A percentile compares a stretch with the other conserved stretches of the same genome.
Conservation (phyloP, 2,888 invertebrate species). For the Drosophila rellima region DNA sequence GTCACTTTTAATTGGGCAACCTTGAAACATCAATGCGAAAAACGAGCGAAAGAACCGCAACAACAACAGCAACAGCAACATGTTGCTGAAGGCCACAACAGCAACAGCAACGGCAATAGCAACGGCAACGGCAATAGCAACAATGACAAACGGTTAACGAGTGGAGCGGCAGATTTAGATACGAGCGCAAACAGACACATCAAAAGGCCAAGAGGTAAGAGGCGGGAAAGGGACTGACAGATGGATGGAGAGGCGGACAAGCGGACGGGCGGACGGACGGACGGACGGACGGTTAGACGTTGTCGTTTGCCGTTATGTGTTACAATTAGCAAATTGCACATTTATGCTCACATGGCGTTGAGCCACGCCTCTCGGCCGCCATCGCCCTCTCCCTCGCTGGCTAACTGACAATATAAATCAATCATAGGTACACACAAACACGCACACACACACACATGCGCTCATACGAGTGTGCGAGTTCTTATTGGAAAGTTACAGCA, state of each 20-base stretch:
- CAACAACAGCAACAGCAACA: constrained; percentile 54
- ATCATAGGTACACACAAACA: constrained; percentile 58
- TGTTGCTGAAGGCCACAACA: constrained; percentile 68
- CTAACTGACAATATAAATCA: constrained; percentile 76
- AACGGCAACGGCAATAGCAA: constrained; percentile 46
- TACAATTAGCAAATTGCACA: constrained; percentile 80
- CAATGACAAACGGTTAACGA: constrained; percentile 77
- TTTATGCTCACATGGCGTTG: constrained; percentile 73
- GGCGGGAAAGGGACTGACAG: constrained; percentile 61
- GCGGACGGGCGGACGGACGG: constrained; percentile 9
- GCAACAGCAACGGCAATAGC: constrained; percentile 35
- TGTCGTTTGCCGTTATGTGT: constrained; percentile 71
- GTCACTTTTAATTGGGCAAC: constrained; percentile 84
- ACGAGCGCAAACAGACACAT: constrained; percentile 64
- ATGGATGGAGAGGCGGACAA: constrained; percentile 15
- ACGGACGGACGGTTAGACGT: constrained; percentile 18
- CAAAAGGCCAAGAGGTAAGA: constrained; percentile 53
- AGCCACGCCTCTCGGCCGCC: constrained; percentile 49
- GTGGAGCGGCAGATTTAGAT: constrained; percentile 66
- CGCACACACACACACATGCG: background rate
- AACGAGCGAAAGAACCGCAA: constrained; percentile 65
- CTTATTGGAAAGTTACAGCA: constrained; percentile 75
- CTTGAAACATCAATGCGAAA: constrained; percentile 82
- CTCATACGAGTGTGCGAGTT: constrained; percentile 43
- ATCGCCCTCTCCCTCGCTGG: constrained; percentile 8